Conservation (phyloP, 2,888 invertebrate genomes). For the Scaptomyza cyrtandrae region DNA sequence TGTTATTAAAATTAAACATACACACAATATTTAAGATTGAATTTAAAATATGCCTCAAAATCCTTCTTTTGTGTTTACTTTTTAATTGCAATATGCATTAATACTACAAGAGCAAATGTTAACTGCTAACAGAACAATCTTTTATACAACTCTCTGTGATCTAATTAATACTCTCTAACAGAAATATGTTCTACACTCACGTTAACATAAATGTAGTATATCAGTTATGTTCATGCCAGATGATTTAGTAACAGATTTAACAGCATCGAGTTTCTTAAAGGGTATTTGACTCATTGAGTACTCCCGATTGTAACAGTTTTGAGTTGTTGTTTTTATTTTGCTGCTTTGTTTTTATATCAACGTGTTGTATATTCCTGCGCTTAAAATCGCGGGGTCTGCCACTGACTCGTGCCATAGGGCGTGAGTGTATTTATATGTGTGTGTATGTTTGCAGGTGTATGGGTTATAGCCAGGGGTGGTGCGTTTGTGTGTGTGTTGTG, state of each 20-base stretch:
- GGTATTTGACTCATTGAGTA: conserved; percentile 34
- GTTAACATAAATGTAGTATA: too few relatives aligned
- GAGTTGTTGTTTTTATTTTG: conserved; percentile 39
- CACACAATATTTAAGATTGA: too few relatives aligned
- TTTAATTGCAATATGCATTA: too few relatives aligned
- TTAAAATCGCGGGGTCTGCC: conserved; percentile 71
- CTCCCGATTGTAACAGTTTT: conserved; percentile 23
- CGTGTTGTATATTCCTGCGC: conserved; percentile 62
- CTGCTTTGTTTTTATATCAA: conserved; percentile 68
- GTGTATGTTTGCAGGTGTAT: conserved; percentile 6
- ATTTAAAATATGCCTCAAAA: too few relatives aligned
- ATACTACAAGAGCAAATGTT: too few relatives aligned
- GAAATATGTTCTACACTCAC: too few relatives aligned
- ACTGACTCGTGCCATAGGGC: conserved; percentile 45
- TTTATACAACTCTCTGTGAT: background rate
- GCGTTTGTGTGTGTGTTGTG: conserved; percentile 23
- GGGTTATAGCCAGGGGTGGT: conserved; percentile 11
- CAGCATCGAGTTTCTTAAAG: background rate
- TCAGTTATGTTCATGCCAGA: too few relatives aligned
- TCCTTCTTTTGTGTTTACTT: too few relatives aligned
- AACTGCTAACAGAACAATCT: background rate
- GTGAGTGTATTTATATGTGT: conserved; percentile 14
- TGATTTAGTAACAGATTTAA: too few relatives aligned
- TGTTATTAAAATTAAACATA: background rate
- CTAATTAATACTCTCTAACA: background rate